These are phyloP conservation scores for Rhyacichthys aspro DNA, from an alignment of 2,797 vertebrate genomes.

Conservation along the genomic window DNA sequence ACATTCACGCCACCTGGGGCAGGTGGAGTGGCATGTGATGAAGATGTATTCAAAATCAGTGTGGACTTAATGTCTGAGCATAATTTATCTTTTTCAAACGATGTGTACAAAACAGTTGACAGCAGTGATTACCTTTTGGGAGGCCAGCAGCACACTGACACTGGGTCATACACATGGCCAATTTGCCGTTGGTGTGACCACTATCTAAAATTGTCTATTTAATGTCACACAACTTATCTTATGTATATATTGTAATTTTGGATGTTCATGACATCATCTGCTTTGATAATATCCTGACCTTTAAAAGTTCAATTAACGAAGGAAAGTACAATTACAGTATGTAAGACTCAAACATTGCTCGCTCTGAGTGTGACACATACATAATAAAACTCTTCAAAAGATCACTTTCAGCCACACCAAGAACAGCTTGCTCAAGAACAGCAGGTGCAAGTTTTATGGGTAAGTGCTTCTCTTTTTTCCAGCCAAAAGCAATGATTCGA, in stretches of 20 bases:
- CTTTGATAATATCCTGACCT: too few species aligned
- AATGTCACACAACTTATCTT: too few species aligned
- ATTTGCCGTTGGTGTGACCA: too few species aligned
- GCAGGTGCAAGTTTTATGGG: conserved; percentile 32
- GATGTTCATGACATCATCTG: too few species aligned
- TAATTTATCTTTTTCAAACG: conserved; percentile 9
- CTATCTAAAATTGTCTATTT: too few species aligned
- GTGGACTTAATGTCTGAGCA: conserved; percentile 18
- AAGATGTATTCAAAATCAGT: conserved; percentile 20
- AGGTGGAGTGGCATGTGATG: too few species aligned
- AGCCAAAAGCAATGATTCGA: conserved; percentile 29
- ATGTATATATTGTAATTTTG: too few species aligned
- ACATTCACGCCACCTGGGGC: too few species aligned
- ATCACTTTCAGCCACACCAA: conserved; percentile 19
- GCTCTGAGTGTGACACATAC: conserved; percentile 36
- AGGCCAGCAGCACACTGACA: too few species aligned
- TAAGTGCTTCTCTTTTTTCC: conserved; percentile 31
- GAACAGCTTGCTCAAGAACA: conserved; percentile 25
- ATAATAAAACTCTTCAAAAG: conserved; percentile 38
- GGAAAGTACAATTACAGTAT: too few species aligned
- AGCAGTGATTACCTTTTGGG: background rate
- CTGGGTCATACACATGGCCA: too few species aligned
- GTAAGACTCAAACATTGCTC: conserved; percentile 38
- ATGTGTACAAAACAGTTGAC: conserved; percentile 17
- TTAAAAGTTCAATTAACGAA: too few species aligned